These are phyloP conservation scores for Trinectes maculatus DNA, from an alignment of 2,113 vertebrate species.

Conservation along the genomic window DNA sequence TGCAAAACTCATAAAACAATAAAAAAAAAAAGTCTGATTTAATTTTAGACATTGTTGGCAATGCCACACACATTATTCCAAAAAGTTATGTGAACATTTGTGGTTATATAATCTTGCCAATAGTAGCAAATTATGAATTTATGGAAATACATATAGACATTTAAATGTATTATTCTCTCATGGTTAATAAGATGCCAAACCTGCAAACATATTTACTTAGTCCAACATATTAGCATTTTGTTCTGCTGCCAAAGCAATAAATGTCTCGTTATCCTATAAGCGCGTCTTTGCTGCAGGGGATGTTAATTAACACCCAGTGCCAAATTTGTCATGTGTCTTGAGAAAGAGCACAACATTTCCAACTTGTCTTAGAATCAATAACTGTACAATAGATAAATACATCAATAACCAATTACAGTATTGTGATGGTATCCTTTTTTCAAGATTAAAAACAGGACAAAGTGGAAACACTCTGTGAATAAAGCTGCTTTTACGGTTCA, in stretches of 20 bases:
- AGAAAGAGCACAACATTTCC: constrained; percentile 12
- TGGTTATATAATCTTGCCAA: not conserved
- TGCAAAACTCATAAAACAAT: not conserved
- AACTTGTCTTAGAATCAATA: constrained; percentile 4
- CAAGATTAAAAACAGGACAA: not conserved
- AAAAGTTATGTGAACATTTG: not conserved
- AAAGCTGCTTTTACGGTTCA: not conserved
- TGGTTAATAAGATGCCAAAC: not conserved
- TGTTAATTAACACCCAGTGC: constrained; percentile 7
- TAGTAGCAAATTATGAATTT: not conserved
- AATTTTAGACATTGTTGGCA: not conserved
- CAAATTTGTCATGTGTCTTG: not conserved
- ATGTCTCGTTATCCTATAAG: constrained; percentile 2
- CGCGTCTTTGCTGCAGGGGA: constrained; percentile 2
- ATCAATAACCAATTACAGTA: constrained; percentile 50
- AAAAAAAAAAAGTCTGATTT: not conserved
- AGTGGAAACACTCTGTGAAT: not conserved
- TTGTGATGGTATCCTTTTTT: constrained; percentile 20
- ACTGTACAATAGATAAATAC: constrained; percentile 13
- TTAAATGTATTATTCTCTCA: not conserved
- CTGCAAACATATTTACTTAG: not conserved
- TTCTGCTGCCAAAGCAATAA: constrained; percentile 1
- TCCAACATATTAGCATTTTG: not conserved
- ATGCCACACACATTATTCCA: not conserved
- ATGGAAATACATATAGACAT: not conserved